phyloP scores from a whole-genome alignment of 2,888 invertebrate species.

The Gymnoscelis rufifasciata region DNA sequence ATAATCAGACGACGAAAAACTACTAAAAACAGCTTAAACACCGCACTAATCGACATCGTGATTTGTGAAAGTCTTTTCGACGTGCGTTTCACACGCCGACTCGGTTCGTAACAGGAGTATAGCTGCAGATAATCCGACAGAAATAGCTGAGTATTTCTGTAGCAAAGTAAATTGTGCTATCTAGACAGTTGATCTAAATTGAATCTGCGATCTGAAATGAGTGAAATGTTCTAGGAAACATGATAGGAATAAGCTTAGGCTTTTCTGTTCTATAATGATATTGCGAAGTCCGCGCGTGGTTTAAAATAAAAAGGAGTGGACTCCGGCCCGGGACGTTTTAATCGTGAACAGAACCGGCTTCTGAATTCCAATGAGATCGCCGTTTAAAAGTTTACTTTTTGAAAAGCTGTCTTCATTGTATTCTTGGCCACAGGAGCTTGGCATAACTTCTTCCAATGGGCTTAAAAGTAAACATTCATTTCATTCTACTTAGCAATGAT shows the following conservation, averaged over 20 bases:
- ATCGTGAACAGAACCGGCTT: constrained; percentile 63
- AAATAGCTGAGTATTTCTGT: constrained; percentile 50
- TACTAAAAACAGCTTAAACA: constrained; percentile 38
- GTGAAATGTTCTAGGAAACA: constrained; percentile 49
- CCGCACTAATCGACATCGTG: constrained; percentile 30
- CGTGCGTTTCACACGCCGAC: constrained; percentile 29
- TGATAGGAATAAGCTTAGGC: constrained; percentile 40
- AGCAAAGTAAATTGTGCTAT: constrained; percentile 45
- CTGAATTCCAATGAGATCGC: constrained; percentile 50
- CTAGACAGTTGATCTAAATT: constrained; percentile 61
- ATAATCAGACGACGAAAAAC: constrained; percentile 39
- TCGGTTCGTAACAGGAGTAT: constrained; percentile 29
- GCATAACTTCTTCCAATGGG: too few species aligned
- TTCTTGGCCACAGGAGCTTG: constrained; percentile 22
- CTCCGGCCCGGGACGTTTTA: constrained; percentile 52
- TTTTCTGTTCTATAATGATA: constrained; percentile 48
- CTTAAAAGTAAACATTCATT: not conserved
- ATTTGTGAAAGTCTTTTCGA: constrained; percentile 34
- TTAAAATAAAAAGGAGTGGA: constrained; percentile 40
- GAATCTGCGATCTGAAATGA: constrained; percentile 57
- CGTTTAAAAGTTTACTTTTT: constrained; percentile 38
- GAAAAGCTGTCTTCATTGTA: constrained; percentile 31
- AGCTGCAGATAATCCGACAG: constrained; percentile 41
- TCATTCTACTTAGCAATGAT: too few species aligned
- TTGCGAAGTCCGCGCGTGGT: constrained; percentile 46